Evolutionary conservation across 2,113 vertebrate species (phyloP), one percentile per base, ranked within the genome.

Genomic region (Pterocles gutturalis): DNA sequence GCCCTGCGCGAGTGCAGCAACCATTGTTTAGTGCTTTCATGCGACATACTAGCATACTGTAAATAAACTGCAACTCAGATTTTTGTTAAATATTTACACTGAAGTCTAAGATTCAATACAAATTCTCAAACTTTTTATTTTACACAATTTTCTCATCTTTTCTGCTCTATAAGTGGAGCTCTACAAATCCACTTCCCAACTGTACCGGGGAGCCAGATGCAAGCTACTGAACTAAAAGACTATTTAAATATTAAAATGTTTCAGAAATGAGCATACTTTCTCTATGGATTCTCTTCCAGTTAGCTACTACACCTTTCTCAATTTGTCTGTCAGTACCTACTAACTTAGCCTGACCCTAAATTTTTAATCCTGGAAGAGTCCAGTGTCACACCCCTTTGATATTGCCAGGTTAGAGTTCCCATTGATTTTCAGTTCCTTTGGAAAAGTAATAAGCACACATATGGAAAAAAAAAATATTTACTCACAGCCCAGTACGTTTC

Each of bases 401-500:
- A 80, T 0, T 61, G 36, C 25, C 62, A 87, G 38, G 43, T 89
- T 65, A 73, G 54, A 93, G 45, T 89, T 72, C 87, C 78, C 34
- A 75, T 43, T 67, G 36, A 84, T 92, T 91, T 91, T 87, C 62
- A 71, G 33, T 89, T 95, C 62, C 55, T 77, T 54, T 64, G 69
- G 83, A 90, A 93, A 97, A 58, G 31, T 93, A 97, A 69, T 72
- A 91, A 55, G 17, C 66, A 77, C 11, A 81, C 20, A 84, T 11
- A 91, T 11, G 89, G 64, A 73, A 46, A 95, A 96, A 96, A 96
- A 94, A 95, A 95, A 76, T 13, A 87, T 66, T 89, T 95, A 91
- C 70, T 93, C 65, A 87, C 16, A 90, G 64, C 7, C 51, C 48
- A 76, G 66, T 33, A 66, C 33, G 81, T 86, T 97, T 98, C 91